These are phyloP conservation scores for Ctenicera cuprea DNA, from an alignment of 2,888 invertebrate species.

Conservation along the genomic window DNA sequence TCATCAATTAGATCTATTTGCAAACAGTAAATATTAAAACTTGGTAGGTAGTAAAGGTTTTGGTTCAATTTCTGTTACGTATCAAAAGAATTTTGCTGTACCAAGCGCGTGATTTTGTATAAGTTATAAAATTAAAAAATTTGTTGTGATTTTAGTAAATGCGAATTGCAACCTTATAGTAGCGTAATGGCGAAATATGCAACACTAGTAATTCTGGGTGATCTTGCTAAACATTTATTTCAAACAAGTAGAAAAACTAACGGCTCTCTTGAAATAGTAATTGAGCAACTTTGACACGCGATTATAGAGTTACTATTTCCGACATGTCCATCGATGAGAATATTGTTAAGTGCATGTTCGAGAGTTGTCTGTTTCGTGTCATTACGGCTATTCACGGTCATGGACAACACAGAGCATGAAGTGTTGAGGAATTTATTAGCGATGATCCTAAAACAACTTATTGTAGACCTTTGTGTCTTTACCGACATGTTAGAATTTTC, in stretches of 20 bases:
- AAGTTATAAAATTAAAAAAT: too few relatives aligned
- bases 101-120: too few relatives aligned
- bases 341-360: not conserved
- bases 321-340: constrained; percentile 14
- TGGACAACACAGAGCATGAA: constrained; percentile 6
- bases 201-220: too few relatives aligned
- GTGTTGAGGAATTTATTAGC: constrained; percentile 39
- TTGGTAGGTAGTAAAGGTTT: too few relatives aligned
- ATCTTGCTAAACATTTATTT: too few relatives aligned
- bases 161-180: too few relatives aligned
- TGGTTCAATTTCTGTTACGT: too few relatives aligned
- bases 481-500: constrained; percentile 26
- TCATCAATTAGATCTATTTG: too few relatives aligned
- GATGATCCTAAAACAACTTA: constrained; percentile 35
- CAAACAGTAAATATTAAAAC: too few relatives aligned
- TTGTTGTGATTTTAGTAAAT: too few relatives aligned
- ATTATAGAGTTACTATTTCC: constrained; percentile 9
- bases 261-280: not conserved
- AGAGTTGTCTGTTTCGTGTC: constrained; percentile 25
- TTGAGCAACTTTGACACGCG: constrained; percentile 11
- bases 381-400: constrained; percentile 12
- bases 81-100: too few relatives aligned
- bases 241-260: not conserved
- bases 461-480: constrained; percentile 7
- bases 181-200: too few relatives aligned